Conservation (phyloP, 1,140 invertebrate species). For the Apis florea region DNA sequence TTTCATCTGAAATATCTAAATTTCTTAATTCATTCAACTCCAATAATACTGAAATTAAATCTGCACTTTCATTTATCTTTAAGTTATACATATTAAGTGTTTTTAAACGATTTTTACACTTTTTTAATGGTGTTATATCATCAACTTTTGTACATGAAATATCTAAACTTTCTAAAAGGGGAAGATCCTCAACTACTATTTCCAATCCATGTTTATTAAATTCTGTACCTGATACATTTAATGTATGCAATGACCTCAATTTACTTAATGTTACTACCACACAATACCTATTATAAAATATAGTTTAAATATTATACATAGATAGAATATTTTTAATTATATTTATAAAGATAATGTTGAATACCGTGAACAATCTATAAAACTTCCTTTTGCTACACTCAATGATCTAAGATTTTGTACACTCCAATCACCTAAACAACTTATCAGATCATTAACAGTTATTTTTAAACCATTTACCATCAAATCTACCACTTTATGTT, state of each 20-base stretch:
- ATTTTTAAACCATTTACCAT: conserved; percentile 84
- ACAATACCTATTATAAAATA: conserved; percentile 76
- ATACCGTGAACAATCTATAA: conserved; percentile 82
- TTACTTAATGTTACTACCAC: conserved; percentile 81
- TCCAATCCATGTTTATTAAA: conserved; percentile 86
- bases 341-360: conserved; percentile 15
- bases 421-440: conserved; percentile 88
- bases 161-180: conserved; percentile 85
- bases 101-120: conserved; percentile 84
- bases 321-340: conserved; percentile 15
- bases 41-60: conserved; percentile 81
- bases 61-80: conserved; percentile 78
- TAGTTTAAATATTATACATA: not conserved
- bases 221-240: conserved; percentile 88
- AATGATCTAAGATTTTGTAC: conserved; percentile 84
- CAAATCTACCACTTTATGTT: conserved; percentile 85
- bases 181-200: conserved; percentile 87
- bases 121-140: conserved; percentile 84
- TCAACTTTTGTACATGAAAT: conserved; percentile 87
- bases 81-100: conserved; percentile 85
- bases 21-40: conserved; percentile 83
- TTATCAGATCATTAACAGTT: conserved; percentile 85
- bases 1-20: conserved; percentile 86
- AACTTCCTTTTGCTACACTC: conserved; percentile 85
- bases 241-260: conserved; percentile 83